These are phyloP conservation scores for Liodrosophila aerea DNA, from an alignment of 2,888 invertebrate genomes.

Conservation along the genomic window DNA sequence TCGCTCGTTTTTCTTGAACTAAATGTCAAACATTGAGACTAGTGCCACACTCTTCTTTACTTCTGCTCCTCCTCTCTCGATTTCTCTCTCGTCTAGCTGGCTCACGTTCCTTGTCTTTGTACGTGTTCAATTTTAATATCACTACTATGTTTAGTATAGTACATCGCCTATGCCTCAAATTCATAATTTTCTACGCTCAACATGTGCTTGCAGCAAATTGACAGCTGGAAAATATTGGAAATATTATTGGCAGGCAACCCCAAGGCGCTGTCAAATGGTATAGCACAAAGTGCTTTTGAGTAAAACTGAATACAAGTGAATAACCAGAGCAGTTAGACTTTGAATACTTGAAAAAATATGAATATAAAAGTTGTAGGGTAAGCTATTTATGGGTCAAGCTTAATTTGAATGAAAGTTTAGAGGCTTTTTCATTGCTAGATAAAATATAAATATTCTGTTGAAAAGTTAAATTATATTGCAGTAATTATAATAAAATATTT, in stretches of 20 bases:
- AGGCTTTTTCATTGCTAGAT: no score
- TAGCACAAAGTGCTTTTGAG: conserved; percentile 19
- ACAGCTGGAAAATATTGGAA: conserved; percentile 39
- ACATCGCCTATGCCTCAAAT: conserved; percentile 20
- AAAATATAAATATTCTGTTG: no score
- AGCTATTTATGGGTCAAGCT: no score
- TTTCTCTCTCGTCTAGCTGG: conserved; percentile 17
- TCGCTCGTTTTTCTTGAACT: conserved; percentile 1
- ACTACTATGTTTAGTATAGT: no score
- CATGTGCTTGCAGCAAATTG: conserved; percentile 39
- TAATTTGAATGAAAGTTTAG: no score
- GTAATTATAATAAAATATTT: no score
- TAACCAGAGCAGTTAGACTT: background rate
- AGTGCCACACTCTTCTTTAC: background rate
- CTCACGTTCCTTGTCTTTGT: conserved; percentile 38
- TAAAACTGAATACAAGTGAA: conserved; percentile 22
- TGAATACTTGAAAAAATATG: background rate
- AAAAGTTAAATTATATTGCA: no score
- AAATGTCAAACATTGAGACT: conserved; percentile 21
- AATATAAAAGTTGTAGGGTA: no score
- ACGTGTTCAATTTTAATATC: conserved; percentile 67
- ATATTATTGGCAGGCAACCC: conserved; percentile 40
- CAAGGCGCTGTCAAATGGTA: conserved; percentile 2
- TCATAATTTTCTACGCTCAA: conserved; percentile 26
- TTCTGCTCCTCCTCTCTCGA: background rate